Percentiles rank a stretch among this genome's conserved stretches.
Evolutionary conservation across 2,113 vertebrate species (phyloP).

Genomic region (Carassius carassius): DNA sequence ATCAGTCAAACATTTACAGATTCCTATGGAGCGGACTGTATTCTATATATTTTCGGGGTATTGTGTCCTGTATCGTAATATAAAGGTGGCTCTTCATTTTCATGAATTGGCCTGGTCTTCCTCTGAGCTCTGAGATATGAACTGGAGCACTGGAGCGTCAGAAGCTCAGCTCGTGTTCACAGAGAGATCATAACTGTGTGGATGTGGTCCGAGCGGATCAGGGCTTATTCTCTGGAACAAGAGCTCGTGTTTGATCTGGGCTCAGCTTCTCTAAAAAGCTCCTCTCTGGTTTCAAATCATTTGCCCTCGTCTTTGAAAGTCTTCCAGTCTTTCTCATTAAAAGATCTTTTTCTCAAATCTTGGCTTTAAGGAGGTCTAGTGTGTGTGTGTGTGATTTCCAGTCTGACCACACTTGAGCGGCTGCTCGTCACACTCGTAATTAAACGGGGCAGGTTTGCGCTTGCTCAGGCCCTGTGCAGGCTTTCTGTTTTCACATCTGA

Average conservation of each 20-base stretch:
- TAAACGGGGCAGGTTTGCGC: slow-evolving; percentile 82
- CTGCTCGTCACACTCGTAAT: slow-evolving; percentile 77
- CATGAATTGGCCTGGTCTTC: too few species aligned
- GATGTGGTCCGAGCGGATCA: slow-evolving; percentile 49
- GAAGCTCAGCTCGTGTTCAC: background rate
- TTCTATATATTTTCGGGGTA: too few species aligned
- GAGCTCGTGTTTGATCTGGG: slow-evolving; percentile 65
- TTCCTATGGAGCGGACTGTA: too few species aligned
- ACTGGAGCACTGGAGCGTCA: background rate
- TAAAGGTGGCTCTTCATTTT: too few species aligned
- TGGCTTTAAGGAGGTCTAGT: slow-evolving; percentile 57
- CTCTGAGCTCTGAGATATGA: too few species aligned
- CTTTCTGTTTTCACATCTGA: slow-evolving; percentile 63
- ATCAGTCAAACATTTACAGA: too few species aligned
- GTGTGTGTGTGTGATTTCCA: slow-evolving; percentile 46
- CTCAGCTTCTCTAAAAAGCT: slow-evolving; percentile 56
- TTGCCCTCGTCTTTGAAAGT: slow-evolving; percentile 70
- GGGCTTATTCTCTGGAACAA: too few species aligned
- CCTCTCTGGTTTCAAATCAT: slow-evolving; percentile 70
- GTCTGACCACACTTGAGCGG: too few species aligned
- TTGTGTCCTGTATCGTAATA: too few species aligned
- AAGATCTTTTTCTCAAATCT: slow-evolving; percentile 58
- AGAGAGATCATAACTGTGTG: too few species aligned
- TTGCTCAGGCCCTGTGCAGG: slow-evolving; percentile 62
- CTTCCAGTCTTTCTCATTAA: slow-evolving; percentile 76